Percentiles rank a stretch among this genome's conserved stretches.
These are phyloP conservation scores for Pseudoips prasinana DNA, from an alignment of 2,888 invertebrate genomes.

Conservation along the genomic window DNA sequence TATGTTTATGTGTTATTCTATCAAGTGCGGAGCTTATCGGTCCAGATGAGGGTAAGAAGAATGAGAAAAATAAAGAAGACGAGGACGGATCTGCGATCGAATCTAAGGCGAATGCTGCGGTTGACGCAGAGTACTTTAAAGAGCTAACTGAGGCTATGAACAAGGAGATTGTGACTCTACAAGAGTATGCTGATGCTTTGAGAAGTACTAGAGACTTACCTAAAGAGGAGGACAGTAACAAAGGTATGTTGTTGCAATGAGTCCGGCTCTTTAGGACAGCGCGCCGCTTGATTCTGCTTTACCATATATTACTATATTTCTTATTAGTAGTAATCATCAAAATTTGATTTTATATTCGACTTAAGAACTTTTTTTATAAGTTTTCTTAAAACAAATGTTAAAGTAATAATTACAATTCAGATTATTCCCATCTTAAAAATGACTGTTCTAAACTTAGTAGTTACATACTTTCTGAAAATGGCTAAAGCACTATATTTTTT, in stretches of 20 bases:
- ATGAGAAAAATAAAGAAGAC: constrained; percentile 49
- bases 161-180: constrained; percentile 53
- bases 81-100: constrained; percentile 33
- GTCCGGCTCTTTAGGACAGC: no score
- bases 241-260: constrained; percentile 38
- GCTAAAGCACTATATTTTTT: no score
- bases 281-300: no score
- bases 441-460: no score
- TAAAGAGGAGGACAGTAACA: constrained; percentile 45
- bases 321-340: no score
- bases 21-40: constrained; percentile 60
- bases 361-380: no score
- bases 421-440: no score
- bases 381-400: no score
- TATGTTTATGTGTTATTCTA: constrained; percentile 53
- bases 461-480: no score
- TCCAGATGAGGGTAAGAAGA: constrained; percentile 50
- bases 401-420: no score
- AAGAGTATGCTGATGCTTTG: constrained; percentile 62
- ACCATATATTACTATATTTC: no score
- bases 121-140: constrained; percentile 51
- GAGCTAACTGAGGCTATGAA: constrained; percentile 57
- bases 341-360: no score
- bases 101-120: constrained; percentile 15
- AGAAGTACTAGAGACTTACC: constrained; percentile 41